Conservation (phyloP, 2,888 invertebrate genomes). For the Noctuana brunneofusca region DNA sequence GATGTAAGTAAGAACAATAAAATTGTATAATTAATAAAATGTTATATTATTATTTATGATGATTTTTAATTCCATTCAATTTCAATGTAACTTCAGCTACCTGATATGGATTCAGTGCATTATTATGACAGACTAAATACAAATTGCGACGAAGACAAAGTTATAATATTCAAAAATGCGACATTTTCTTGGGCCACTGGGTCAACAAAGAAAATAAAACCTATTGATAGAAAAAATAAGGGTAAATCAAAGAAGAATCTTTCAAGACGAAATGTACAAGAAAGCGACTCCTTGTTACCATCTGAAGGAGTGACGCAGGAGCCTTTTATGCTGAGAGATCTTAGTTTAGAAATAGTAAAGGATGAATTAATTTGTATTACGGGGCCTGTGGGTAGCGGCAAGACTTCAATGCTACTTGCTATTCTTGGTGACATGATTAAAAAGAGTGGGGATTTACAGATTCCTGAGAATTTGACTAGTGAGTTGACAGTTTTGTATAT, state of each 20-base stretch:
- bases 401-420: slow-evolving; percentile 92
- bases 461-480: slow-evolving; percentile 87
- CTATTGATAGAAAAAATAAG: slow-evolving; percentile 70
- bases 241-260: slow-evolving; percentile 74
- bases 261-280: slow-evolving; percentile 56
- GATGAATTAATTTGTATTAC: slow-evolving; percentile 93
- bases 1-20: slow-evolving; percentile 79
- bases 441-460: slow-evolving; percentile 85
- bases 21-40: neutral
- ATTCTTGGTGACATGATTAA: slow-evolving; percentile 93
- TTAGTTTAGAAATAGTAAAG: slow-evolving; percentile 73
- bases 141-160: slow-evolving; percentile 78
- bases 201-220: slow-evolving; percentile 54
- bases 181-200: slow-evolving; percentile 84
- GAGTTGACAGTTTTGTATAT: slow-evolving; percentile 39
- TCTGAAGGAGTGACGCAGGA: slow-evolving; percentile 48
- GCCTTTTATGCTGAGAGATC: slow-evolving; percentile 63
- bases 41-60: slow-evolving; percentile 4
- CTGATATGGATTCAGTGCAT: slow-evolving; percentile 83
- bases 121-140: slow-evolving; percentile 84
- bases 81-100: slow-evolving; percentile 68
- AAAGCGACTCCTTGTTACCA: slow-evolving; percentile 61
- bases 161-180: slow-evolving; percentile 83
- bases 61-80: neutral
- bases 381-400: slow-evolving; percentile 95